Conservation (phyloP, 2,113 vertebrate genomes). For the Crotalus helleri region DNA sequence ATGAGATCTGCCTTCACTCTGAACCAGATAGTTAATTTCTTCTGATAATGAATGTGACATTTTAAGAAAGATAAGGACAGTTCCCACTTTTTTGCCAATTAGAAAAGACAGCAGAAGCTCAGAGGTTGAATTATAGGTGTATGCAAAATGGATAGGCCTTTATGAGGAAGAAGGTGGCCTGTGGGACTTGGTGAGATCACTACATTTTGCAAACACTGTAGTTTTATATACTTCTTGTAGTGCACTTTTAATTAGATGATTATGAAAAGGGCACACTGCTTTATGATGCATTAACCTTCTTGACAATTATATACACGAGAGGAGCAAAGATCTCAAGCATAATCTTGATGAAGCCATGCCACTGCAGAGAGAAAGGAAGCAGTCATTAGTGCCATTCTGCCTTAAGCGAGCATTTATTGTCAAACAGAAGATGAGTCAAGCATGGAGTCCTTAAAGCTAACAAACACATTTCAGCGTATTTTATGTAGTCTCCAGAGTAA, state of each 20-base stretch:
- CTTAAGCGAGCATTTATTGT: background rate
- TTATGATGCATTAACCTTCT: conserved; percentile 64
- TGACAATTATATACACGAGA: conserved; percentile 43
- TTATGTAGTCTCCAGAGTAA: background rate
- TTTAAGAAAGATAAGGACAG: conserved; percentile 50
- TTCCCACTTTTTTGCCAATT: conserved; percentile 54
- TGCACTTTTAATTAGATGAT: conserved; percentile 61
- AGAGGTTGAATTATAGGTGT: conserved; percentile 45
- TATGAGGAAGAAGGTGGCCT: conserved; percentile 46
- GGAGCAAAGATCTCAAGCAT: conserved; percentile 43
- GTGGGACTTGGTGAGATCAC: conserved; percentile 53
- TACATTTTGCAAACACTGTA: conserved; percentile 58
- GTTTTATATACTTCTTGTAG: conserved; percentile 58
- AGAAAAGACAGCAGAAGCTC: conserved; percentile 52
- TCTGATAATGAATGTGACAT: conserved; percentile 30
- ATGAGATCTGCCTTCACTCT: background rate
- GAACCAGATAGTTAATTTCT: conserved; percentile 7
- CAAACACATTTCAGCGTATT: background rate
- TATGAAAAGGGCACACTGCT: conserved; percentile 58
- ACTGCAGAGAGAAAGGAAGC: background rate
- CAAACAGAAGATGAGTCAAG: background rate
- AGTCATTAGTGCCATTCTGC: background rate
- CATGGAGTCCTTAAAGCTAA: background rate
- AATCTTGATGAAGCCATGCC: background rate
- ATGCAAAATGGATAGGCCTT: conserved; percentile 55